Percentiles rank a stretch among this genome's conserved stretches.
These are phyloP conservation scores for Camponotus pennsylvanicus DNA, from an alignment of 1,140 invertebrate species.

Conservation along the genomic window DNA sequence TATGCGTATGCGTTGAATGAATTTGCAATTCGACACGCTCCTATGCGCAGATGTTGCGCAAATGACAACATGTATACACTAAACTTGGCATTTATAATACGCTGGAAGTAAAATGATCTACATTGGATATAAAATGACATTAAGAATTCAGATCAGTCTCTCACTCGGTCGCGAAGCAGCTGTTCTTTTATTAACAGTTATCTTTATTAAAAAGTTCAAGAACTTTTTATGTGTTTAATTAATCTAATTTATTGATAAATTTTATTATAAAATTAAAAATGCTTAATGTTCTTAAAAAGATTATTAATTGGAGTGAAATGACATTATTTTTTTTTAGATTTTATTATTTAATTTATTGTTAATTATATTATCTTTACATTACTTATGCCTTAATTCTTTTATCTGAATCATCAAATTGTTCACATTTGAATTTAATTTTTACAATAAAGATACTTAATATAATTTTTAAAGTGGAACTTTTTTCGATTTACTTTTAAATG, in stretches of 20 bases:
- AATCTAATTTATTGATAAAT: not conserved
- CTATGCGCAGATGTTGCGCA: conserved; percentile 67
- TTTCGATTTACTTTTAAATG: not conserved
- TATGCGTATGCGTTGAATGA: conserved; percentile 61
- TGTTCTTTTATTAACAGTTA: not conserved
- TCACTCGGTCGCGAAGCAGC: conserved; percentile 7
- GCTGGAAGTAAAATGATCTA: conserved; percentile 49
- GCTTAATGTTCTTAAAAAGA: not conserved
- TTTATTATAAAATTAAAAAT: not conserved
- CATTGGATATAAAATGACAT: conserved; percentile 48
- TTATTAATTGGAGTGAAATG: not conserved
- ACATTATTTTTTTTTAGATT: not conserved
- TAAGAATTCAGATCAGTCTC: conserved; percentile 40
- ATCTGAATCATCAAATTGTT: not conserved
- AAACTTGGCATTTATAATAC: conserved; percentile 63
- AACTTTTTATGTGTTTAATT: not conserved
- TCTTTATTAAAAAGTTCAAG: not conserved
- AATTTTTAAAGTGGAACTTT: not conserved
- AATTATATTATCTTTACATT: conserved; percentile 12
- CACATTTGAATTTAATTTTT: not conserved
- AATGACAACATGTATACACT: conserved; percentile 66
- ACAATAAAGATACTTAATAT: not conserved
- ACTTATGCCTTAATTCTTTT: not conserved
- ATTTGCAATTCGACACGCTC: conserved; percentile 64
- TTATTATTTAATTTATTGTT: not conserved